These are phyloP conservation scores for Hermodice carunculata DNA, from an alignment of 2,888 invertebrate genomes.

Conservation along the genomic window DNA sequence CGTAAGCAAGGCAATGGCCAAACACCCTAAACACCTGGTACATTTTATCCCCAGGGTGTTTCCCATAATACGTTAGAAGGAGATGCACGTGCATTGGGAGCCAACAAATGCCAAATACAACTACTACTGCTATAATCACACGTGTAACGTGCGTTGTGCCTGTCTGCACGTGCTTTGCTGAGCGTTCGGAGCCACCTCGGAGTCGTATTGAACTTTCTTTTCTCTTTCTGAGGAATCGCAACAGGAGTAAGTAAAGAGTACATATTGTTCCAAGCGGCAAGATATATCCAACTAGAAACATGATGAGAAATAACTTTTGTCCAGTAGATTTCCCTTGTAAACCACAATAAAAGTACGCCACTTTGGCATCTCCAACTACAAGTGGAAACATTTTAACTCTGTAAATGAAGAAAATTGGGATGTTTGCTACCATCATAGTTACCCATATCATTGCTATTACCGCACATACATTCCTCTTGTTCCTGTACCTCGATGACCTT, in stretches of 20 bases:
- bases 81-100: slow-evolving; percentile 81
- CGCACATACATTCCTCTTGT: slow-evolving; percentile 14
- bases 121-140: slow-evolving; percentile 91
- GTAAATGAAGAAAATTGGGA: slow-evolving; percentile 61
- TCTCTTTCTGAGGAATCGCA: slow-evolving; percentile 81
- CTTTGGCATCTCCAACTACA: not conserved
- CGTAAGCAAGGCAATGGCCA: slow-evolving; percentile 36
- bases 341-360: slow-evolving; percentile 35
- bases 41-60: slow-evolving; percentile 11
- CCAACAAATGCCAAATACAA: slow-evolving; percentile 95
- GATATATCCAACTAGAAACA: slow-evolving; percentile 90
- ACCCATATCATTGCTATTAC: slow-evolving; percentile 78
- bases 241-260: slow-evolving; percentile 89
- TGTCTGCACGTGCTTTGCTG: no score
- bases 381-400: slow-evolving; percentile 34
- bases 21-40: slow-evolving; percentile 34
- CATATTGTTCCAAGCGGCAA: slow-evolving; percentile 89
- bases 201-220: no score
- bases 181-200: no score
- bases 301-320: slow-evolving; percentile 49
- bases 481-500: slow-evolving; percentile 9
- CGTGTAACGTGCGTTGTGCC: slow-evolving; percentile 80
- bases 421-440: slow-evolving; percentile 74
- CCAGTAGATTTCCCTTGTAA: slow-evolving; percentile 19
- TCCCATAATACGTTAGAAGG: slow-evolving; percentile 30